Conservation (phyloP, 2,888 invertebrate species). For the Ditylenchus weischeri region DNA sequence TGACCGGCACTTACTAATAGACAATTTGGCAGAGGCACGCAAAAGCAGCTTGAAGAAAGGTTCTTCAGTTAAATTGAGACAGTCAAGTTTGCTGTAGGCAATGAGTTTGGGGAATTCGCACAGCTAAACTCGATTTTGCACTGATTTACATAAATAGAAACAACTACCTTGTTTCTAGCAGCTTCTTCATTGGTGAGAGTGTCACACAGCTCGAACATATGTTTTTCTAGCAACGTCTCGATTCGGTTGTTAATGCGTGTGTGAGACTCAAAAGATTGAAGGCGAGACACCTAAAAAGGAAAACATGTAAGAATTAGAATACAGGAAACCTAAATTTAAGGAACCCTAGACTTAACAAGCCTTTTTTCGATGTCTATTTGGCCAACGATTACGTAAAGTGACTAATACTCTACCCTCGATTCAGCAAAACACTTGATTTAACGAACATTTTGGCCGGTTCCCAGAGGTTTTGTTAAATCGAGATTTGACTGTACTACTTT, state of each 20-base stretch:
- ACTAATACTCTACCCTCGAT: no score
- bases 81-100: constrained; percentile 20
- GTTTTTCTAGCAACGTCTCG: constrained; percentile 47
- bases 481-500: no score
- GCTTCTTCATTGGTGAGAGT: constrained; percentile 43
- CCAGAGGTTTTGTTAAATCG: no score
- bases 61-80: constrained; percentile 40
- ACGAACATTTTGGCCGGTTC: no score
- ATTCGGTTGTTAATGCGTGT: constrained; percentile 44
- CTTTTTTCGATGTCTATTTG: no score
- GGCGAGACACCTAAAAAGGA: constrained; percentile 33
- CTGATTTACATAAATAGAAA: background rate
- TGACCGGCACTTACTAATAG: constrained; percentile 14
- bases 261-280: constrained; percentile 46
- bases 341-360: no score
- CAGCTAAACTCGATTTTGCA: background rate
- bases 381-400: no score
- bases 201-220: constrained; percentile 39
- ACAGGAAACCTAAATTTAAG: background rate
- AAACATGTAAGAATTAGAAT: constrained; percentile 8
- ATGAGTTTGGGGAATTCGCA: constrained; percentile 11
- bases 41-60: constrained; percentile 53
- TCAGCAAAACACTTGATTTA: no score
- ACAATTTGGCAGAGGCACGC: constrained; percentile 34
- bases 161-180: constrained; percentile 32